These are phyloP conservation scores for Nomada goodeniana DNA, from an alignment of 2,888 invertebrate genomes.

Conservation along the genomic window DNA sequence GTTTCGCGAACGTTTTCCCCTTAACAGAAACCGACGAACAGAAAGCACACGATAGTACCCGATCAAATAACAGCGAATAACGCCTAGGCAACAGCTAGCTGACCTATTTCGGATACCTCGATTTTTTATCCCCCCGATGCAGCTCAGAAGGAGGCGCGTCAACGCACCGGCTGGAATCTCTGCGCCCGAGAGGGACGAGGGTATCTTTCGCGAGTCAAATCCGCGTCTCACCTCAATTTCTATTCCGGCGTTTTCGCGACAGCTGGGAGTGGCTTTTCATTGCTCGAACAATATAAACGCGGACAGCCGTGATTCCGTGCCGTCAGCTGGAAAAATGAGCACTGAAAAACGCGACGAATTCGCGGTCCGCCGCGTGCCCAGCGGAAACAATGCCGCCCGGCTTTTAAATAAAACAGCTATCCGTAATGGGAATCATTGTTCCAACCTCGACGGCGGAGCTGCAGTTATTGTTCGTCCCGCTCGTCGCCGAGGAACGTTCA, in stretches of 20 bases:
- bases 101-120: neutral
- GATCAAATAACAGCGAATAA: neutral
- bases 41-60: neutral
- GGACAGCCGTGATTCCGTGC: slow-evolving; percentile 11
- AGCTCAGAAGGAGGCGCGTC: neutral
- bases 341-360: slow-evolving; percentile 32
- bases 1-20: neutral
- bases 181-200: neutral
- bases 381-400: slow-evolving; percentile 42
- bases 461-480: slow-evolving; percentile 32
- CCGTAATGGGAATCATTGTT: slow-evolving; percentile 59
- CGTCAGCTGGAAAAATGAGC: slow-evolving; percentile 11
- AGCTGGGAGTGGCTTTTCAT: slow-evolving; percentile 43
- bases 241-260: neutral
- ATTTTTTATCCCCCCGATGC: too few relatives aligned
- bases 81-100: too few relatives aligned
- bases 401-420: slow-evolving; percentile 58
- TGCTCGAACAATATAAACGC: slow-evolving; percentile 42
- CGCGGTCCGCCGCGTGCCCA: slow-evolving; percentile 46
- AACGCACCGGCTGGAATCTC: neutral
- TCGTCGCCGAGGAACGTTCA: slow-evolving; percentile 30
- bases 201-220: neutral
- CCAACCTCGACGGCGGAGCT: slow-evolving; percentile 13
- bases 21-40: neutral
- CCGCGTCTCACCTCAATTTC: neutral